These are phyloP conservation scores for Aphelenchoides bicaudatus DNA, from an alignment of 2,888 invertebrate species.

Conservation along the genomic window DNA sequence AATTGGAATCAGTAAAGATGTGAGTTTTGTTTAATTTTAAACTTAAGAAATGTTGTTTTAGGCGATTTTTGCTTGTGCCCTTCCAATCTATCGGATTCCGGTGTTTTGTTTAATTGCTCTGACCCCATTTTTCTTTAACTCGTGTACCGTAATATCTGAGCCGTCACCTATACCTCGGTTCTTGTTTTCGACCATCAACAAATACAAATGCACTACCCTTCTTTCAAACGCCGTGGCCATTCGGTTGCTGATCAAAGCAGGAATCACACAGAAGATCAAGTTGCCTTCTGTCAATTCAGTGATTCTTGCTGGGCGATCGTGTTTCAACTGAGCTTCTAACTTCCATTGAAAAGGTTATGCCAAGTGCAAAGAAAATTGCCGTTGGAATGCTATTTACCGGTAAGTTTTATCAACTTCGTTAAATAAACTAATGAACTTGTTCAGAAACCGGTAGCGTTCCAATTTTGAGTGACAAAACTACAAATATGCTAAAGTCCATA, in stretches of 20 bases:
- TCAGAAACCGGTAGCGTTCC: slow-evolving; percentile 54
- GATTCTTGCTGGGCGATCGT: slow-evolving; percentile 50
- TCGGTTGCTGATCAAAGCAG: slow-evolving; percentile 47
- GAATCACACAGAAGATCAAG: slow-evolving; percentile 41
- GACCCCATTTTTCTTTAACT: slow-evolving; percentile 48
- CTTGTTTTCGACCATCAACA: slow-evolving; percentile 49
- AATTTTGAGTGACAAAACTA: slow-evolving; percentile 50
- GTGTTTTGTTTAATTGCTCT: slow-evolving; percentile 52
- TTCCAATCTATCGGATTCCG: slow-evolving; percentile 57
- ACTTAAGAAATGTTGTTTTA: slow-evolving; percentile 26
- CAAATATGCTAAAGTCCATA: slow-evolving; percentile 49
- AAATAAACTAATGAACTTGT: no score
- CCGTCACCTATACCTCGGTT: slow-evolving; percentile 51
- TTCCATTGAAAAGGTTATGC: slow-evolving; percentile 45
- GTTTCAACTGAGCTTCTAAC: slow-evolving; percentile 48
- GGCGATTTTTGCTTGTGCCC: slow-evolving; percentile 53
- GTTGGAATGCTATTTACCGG: slow-evolving; percentile 57
- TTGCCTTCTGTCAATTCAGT: slow-evolving; percentile 49
- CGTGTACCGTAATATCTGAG: slow-evolving; percentile 54
- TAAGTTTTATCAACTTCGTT: no score
- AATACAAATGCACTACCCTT: slow-evolving; percentile 47
- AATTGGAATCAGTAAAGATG: slow-evolving; percentile 40
- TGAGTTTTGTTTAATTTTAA: not conserved
- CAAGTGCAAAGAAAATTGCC: slow-evolving; percentile 52
- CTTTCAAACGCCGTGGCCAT: slow-evolving; percentile 54